These are phyloP conservation scores for Parnassius smintheus DNA, from an alignment of 2,888 invertebrate genomes.

Conservation along the genomic window DNA sequence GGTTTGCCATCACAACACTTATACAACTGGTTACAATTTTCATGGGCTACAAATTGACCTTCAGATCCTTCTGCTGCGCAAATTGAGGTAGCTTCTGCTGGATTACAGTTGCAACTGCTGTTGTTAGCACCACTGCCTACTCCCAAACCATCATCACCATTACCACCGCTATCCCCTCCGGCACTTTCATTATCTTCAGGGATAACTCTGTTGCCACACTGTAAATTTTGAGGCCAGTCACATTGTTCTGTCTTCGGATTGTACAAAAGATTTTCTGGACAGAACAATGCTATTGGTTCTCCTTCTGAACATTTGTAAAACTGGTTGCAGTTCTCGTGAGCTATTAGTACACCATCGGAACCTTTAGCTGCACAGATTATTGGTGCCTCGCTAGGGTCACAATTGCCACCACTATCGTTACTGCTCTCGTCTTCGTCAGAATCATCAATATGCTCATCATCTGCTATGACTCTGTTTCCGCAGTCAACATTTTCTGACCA, in stretches of 20 bases:
- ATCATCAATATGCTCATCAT: conserved; percentile 14
- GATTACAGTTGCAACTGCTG: conserved; percentile 31
- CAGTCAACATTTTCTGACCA: conserved; percentile 40
- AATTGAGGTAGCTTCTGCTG: conserved; percentile 40
- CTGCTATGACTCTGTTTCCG: conserved; percentile 29
- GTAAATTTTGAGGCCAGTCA: conserved; percentile 48
- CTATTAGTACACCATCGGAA: conserved; percentile 43
- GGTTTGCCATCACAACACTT: conserved; percentile 39
- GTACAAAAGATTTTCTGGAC: conserved; percentile 40
- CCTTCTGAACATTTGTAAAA: conserved; percentile 46
- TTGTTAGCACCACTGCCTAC: conserved; percentile 17
- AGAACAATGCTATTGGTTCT: conserved; percentile 37
- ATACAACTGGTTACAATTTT: conserved; percentile 43
- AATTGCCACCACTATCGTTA: conserved; percentile 25
- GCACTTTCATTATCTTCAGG: conserved; percentile 15
- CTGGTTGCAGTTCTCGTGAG: conserved; percentile 45
- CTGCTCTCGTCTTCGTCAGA: conserved; percentile 21
- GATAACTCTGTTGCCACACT: conserved; percentile 43
- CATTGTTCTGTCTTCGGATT: conserved; percentile 41
- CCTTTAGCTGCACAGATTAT: conserved; percentile 39
- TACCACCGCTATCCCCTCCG: conserved; percentile 8
- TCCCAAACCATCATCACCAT: conserved; percentile 5
- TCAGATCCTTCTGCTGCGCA: conserved; percentile 37
- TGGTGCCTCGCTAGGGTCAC: conserved; percentile 39
- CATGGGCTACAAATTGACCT: conserved; percentile 38